These are phyloP conservation scores for Meloidogyne hapla DNA, from an alignment of 1,140 invertebrate species.

Conservation along the genomic window DNA sequence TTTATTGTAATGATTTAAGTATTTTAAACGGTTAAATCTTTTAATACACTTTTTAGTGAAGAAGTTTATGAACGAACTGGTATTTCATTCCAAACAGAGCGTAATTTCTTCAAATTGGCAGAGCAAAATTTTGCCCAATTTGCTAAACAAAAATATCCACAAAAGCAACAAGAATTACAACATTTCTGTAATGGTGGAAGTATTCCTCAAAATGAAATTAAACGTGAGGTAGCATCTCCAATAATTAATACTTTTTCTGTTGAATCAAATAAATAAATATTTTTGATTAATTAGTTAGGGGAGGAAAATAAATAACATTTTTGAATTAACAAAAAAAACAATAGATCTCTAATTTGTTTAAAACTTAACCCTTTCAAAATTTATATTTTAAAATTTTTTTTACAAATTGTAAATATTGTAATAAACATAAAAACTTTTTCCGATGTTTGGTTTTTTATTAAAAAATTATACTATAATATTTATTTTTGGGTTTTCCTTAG, in stretches of 20 bases:
- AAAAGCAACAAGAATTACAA: conserved; percentile 3
- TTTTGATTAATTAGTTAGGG: too few relatives aligned
- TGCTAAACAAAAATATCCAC: background rate
- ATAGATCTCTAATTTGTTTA: too few relatives aligned
- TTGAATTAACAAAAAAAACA: too few relatives aligned
- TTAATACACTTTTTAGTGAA: conserved; percentile 10
- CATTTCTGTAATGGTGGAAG: conserved; percentile 3
- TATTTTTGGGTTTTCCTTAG: too few relatives aligned
- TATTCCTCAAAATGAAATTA: background rate
- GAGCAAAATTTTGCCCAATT: conserved; percentile 21
- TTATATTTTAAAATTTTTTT: too few relatives aligned
- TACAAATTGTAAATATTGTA: too few relatives aligned
- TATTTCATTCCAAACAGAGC: conserved; percentile 37
- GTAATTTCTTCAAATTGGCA: conserved; percentile 32
- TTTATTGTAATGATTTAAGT: background rate
- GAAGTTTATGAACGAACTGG: conserved; percentile 44
- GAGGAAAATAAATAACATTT: too few relatives aligned
- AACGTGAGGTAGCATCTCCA: background rate
- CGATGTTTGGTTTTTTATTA: too few relatives aligned
- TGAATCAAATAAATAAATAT: background rate
- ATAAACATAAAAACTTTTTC: too few relatives aligned
- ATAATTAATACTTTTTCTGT: background rate
- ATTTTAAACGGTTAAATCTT: background rate
- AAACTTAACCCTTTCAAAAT: too few relatives aligned
- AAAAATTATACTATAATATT: too few relatives aligned